Evolutionary conservation across 2,113 vertebrate species (phyloP).

Genomic region (Pyrgilauda ruficollis): DNA sequence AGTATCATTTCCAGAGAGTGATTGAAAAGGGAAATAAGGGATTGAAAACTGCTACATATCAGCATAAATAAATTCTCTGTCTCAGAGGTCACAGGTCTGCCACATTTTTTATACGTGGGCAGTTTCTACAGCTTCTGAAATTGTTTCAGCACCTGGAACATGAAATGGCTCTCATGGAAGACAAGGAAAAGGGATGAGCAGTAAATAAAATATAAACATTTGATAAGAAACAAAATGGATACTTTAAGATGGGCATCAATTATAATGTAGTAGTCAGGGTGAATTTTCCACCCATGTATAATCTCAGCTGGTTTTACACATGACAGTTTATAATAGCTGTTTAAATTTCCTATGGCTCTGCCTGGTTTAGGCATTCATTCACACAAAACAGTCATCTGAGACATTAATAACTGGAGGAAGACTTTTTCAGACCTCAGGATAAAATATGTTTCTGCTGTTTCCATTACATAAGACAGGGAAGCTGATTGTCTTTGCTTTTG

Average conservation of each 20-base stretch:
- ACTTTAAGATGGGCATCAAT: not conserved
- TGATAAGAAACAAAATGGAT: not conserved
- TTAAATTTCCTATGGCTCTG: not conserved
- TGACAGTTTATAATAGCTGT: not conserved
- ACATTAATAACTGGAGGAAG: not conserved
- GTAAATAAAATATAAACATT: not conserved
- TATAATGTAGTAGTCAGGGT: not conserved
- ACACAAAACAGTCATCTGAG: not conserved
- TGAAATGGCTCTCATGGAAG: not conserved
- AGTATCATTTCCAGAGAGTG: not conserved
- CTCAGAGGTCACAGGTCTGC: not conserved
- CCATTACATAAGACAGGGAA: not conserved
- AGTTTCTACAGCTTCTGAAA: not conserved
- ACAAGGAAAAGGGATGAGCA: not conserved
- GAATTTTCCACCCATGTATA: not conserved
- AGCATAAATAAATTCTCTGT: not conserved
- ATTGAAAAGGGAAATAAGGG: not conserved
- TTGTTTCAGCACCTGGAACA: not conserved
- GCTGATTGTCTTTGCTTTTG: not conserved
- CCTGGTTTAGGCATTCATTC: not conserved
- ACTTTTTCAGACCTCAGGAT: not conserved
- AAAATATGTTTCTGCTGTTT: not conserved
- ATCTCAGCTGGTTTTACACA: not conserved
- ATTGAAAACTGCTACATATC: not conserved
- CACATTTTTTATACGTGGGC: not conserved